Evolutionary conservation across 2,113 vertebrate genomes (phyloP), one percentile per base, ranked within the genome.

Genomic region (Alces alces): DNA sequence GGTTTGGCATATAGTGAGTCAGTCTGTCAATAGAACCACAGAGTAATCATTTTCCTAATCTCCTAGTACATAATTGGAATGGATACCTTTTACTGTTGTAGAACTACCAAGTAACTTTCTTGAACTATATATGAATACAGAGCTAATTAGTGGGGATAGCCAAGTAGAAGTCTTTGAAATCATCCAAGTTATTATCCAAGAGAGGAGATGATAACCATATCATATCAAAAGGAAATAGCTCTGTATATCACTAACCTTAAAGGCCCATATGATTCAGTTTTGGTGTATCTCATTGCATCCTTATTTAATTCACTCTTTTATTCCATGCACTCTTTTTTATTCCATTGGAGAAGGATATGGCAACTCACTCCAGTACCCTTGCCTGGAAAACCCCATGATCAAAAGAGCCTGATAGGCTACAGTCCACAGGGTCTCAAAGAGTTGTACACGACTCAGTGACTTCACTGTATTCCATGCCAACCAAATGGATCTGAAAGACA

Each of bases 151-250:
- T 43, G 11, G 7, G 4, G 1, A 66, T 33, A 4, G 3, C 6
- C 55, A 86, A 47, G 11, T 52, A 52, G 33, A 52, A 47, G 23
- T 84, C 0, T 64, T 3, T 45, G 23, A 83, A 52, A 36, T 33
- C 28, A 33, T 23, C 2, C 0, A 55, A 1, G 1, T 1, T 4
- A 88, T 10, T 45, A 5, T 73, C 9, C 7, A 80, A 52, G 4
- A 89, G 1, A 54, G 30, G 8, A 30, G 17, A 89, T 60, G 21
- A 52, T 73, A 91, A 23, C 6, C 57, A 13, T 9, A 76, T 36
- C 5, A n/a, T 28, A 57, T 14, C 7, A 14, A 36, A 12, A 28
- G 12, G 7, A 87, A 93, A 88, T 39, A 19, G 2, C 2, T 95
- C 52, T 39, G 3, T 10, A 7, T 90, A 33, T 33, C 9, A 60